A percentile compares a stretch with the other conserved stretches of the same genome.
Evolutionary conservation across 1,140 invertebrate genomes (phyloP).

Genomic region (Platorchestia sp.): DNA sequence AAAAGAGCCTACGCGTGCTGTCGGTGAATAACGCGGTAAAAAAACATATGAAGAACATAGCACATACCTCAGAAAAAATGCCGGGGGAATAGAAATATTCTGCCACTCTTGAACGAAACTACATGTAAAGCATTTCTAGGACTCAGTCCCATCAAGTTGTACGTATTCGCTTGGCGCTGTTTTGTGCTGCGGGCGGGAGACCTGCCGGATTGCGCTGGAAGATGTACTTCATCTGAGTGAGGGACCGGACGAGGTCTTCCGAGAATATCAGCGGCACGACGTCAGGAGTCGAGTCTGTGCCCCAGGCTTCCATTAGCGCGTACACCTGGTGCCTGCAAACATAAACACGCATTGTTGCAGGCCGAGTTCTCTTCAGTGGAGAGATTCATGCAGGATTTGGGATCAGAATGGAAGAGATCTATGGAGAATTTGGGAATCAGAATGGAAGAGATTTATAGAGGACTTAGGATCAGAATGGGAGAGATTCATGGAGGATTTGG

Average conservation of each 20-base stretch:
- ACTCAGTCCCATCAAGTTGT: conserved; percentile 63
- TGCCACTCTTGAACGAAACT: neutral
- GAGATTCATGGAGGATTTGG: too few species aligned
- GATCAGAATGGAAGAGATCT: neutral
- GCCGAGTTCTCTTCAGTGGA: neutral
- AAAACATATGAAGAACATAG: neutral
- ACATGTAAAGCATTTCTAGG: neutral
- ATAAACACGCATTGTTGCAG: neutral
- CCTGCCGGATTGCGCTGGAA: conserved; percentile 61
- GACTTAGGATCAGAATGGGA: too few species aligned
- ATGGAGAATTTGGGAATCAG: neutral
- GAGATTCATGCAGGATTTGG: neutral
- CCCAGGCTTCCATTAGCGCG: conserved; percentile 66
- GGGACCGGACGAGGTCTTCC: conserved; percentile 62
- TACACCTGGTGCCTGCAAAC: conserved; percentile 66
- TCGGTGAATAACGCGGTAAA: neutral
- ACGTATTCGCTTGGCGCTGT: conserved; percentile 64
- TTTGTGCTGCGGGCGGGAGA: conserved; percentile 60
- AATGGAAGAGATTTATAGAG: neutral
- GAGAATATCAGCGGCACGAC: conserved; percentile 64
- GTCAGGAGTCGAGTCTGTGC: conserved; percentile 64
- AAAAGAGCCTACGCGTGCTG: neutral
- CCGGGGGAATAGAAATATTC: neutral
- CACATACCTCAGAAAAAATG: neutral
- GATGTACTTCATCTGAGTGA: conserved; percentile 67